Evolutionary conservation across 2,888 invertebrate species (phyloP), one percentile per base, ranked within the genome.

Genomic region (Bruchidius siliquastri): DNA sequence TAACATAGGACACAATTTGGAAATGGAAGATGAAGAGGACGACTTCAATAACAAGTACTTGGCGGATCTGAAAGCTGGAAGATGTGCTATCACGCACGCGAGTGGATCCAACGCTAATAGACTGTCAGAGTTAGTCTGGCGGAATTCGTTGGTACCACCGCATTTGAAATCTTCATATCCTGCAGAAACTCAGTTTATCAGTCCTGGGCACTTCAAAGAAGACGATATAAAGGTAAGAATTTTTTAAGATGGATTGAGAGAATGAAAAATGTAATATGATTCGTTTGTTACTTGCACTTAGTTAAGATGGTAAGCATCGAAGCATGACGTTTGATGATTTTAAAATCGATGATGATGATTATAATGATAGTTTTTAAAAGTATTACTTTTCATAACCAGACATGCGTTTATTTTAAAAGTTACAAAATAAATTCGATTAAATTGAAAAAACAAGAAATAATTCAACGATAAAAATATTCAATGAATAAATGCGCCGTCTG

Each of bases 91-190:
- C 69, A 70, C 78, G 66, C 76, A 80, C 77, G 80, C 84, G 49
- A 78, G 80, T 73, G 84, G 80, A 76, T 83, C 81, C 6, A 79
- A 75, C 82, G 86, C 30, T n/a, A 84, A 80, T 72, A 85, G 90
- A 70, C 85, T 93, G 66, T 92, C 93, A 0, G 93, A 94, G 84
- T 87, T 96, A 68, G 92, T 92, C 79, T 91, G 92, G 86, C 88
- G 96, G 68, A 96, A 96, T 86, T 94, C 96, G 0, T 87, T 95
- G 77, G 92, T 93, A 76, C 93, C 92, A n/a, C 94, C 95, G 2
- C 96, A 96, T 83, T 87, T 96, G 75, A 93, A 94, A 87, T 94
- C 94, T 77, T 92, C 94, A 0, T 96, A 96, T 86, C 93, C 95
- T 0, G 93, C 92, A 0, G 96, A 96, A 86, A 92, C 91, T 30